Evolutionary conservation across 2,797 vertebrate species (phyloP).

Genomic region (Chaetodon trifasciatus): DNA sequence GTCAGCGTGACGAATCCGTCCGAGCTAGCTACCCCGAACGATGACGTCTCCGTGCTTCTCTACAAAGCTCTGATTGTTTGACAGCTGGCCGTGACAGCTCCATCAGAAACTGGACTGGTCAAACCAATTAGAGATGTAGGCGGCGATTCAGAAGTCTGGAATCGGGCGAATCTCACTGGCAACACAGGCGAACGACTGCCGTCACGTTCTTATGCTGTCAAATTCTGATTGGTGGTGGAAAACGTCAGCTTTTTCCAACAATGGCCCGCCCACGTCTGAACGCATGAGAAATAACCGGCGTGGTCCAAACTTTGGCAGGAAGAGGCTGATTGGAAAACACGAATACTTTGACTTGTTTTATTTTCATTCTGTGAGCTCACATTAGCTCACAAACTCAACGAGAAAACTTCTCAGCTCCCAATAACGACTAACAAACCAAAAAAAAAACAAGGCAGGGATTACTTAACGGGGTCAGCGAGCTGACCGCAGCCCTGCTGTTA

Average conservation of each 20-base stretch:
- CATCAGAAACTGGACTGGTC: no score
- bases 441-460: conserved; percentile 14
- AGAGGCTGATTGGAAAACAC: no score
- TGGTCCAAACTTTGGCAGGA: neutral
- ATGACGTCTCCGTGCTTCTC: no score
- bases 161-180: neutral
- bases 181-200: neutral
- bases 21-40: no score
- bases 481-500: conserved; percentile 40
- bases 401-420: neutral
- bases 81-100: no score
- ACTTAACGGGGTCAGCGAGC: conserved; percentile 42
- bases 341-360: no score
- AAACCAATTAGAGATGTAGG: no score
- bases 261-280: neutral
- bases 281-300: neutral
- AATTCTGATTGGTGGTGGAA: neutral
- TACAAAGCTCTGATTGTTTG: no score
- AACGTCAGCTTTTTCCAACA: neutral
- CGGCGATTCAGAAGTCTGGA: neutral
- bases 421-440: neutral
- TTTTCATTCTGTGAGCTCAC: neutral
- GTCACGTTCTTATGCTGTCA: neutral
- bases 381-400: neutral
- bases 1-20: no score